A percentile compares a stretch with the other conserved stretches of the same genome.
Evolutionary conservation across 2,113 vertebrate species (phyloP).

Genomic region (Ciconia stormi): DNA sequence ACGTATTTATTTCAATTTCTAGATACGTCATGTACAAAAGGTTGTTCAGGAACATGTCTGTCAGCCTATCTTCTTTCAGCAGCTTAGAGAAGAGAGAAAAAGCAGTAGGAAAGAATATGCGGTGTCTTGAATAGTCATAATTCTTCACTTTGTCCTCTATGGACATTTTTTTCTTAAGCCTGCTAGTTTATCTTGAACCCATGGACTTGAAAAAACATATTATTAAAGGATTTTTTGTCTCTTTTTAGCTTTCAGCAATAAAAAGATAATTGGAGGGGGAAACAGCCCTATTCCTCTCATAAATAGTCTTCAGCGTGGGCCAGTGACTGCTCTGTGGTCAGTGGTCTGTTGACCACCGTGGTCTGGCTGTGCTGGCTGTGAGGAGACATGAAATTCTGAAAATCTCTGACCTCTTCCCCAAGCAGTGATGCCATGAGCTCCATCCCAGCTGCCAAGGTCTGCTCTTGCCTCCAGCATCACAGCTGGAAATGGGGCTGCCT

Average conservation of each 20-base stretch:
- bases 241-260: conserved; percentile 1
- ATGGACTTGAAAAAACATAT: not conserved
- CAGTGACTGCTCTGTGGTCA: not conserved
- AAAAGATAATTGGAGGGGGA: conserved; percentile 14
- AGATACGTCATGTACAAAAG: not conserved
- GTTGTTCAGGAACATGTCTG: not conserved
- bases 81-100: not conserved
- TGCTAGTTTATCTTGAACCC: not conserved
- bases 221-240: not conserved
- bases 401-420: not conserved
- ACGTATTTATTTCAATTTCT: not conserved
- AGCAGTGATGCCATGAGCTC: not conserved
- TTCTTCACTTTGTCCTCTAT: not conserved
- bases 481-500: not conserved
- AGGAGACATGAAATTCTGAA: not conserved
- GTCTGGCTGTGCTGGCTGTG: not conserved
- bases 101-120: not conserved
- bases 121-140: not conserved
- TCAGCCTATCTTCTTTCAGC: not conserved
- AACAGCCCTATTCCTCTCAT: not conserved
- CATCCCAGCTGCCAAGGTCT: not conserved
- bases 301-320: not conserved
- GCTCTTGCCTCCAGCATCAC: not conserved
- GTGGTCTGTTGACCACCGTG: not conserved
- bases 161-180: not conserved